These are phyloP conservation scores for Neoniphon sammara DNA, from an alignment of 2,797 vertebrate species.

Conservation along the genomic window DNA sequence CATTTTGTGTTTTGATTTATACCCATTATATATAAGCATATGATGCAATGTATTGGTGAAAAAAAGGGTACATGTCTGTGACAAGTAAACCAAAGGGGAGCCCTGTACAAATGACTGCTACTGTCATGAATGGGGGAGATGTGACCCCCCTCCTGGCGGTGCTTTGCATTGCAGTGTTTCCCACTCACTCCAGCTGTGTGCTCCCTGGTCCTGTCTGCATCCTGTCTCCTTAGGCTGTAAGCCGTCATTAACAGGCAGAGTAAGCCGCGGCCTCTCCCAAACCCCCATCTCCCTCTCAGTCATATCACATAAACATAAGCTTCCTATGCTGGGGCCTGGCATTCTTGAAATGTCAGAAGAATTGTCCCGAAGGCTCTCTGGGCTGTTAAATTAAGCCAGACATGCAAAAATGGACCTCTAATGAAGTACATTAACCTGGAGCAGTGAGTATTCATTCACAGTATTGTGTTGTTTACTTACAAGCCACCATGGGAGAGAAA, in stretches of 20 bases:
- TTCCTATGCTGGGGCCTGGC: conserved; percentile 59
- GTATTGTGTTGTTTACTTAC: conserved; percentile 61
- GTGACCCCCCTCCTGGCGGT: conserved; percentile 42
- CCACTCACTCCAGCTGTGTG: conserved; percentile 54
- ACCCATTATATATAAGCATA: background rate
- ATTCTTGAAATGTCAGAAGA: conserved; percentile 79
- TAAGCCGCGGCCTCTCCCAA: conserved; percentile 39
- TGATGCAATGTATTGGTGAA: conserved; percentile 20
- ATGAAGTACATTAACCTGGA: conserved; percentile 80
- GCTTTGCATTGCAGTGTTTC: conserved; percentile 43
- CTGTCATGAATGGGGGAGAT: conserved; percentile 38
- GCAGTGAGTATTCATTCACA: conserved; percentile 58
- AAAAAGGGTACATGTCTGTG: background rate
- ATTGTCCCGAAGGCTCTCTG: conserved; percentile 73
- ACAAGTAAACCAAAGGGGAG: conserved; percentile 33
- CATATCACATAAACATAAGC: conserved; percentile 62
- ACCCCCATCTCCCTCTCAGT: conserved; percentile 35
- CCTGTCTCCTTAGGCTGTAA: conserved; percentile 62
- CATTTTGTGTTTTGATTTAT: conserved; percentile 5
- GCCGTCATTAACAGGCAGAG: conserved; percentile 71
- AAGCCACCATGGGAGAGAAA: conserved; percentile 30
- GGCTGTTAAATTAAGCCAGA: conserved; percentile 74
- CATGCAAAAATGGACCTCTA: conserved; percentile 74
- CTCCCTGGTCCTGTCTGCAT: conserved; percentile 47
- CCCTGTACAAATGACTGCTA: conserved; percentile 46